Percentiles rank a stretch among this genome's conserved stretches.
Conservation (phyloP, 2,797 vertebrate genomes). For the Octomys mimax region DNA sequence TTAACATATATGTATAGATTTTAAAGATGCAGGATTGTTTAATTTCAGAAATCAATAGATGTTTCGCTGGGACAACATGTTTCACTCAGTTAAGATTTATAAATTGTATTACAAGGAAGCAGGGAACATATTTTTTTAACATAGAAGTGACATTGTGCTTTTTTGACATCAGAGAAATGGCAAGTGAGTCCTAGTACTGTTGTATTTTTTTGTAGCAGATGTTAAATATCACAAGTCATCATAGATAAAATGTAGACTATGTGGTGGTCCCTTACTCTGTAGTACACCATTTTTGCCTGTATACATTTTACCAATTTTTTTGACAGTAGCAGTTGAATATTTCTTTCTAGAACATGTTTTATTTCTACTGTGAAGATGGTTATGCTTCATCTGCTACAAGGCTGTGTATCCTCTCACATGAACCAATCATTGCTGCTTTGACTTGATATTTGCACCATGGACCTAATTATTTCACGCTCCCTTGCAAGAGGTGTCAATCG, state of each 20-base stretch:
- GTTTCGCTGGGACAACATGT: conserved; percentile 77
- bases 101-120: conserved; percentile 75
- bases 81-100: conserved; percentile 78
- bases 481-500: conserved; percentile 67
- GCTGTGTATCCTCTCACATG: conserved; percentile 34
- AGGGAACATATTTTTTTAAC: conserved; percentile 74
- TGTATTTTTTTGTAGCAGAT: conserved; percentile 69
- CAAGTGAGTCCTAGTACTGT: conserved; percentile 65
- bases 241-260: conserved; percentile 39
- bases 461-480: conserved; percentile 45
- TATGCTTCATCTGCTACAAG: conserved; percentile 55
- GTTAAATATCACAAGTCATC: conserved; percentile 54
- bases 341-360: conserved; percentile 70
- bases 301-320: conserved; percentile 59
- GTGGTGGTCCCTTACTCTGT: conserved; percentile 10
- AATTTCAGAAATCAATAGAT: conserved; percentile 78
- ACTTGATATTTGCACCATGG: conserved; percentile 42
- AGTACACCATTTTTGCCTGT: conserved; percentile 38
- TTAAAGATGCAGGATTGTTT: conserved; percentile 76
- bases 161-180: conserved; percentile 72
- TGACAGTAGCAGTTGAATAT: conserved; percentile 53
- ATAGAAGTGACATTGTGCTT: conserved; percentile 73
- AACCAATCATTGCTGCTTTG: conserved; percentile 17
- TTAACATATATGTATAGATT: conserved; percentile 70
- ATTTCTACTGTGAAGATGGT: conserved; percentile 71